Base-by-base conservation (phyloP, 2,888 invertebrate genomes). In the Exocentrus adspersus region DNA sequence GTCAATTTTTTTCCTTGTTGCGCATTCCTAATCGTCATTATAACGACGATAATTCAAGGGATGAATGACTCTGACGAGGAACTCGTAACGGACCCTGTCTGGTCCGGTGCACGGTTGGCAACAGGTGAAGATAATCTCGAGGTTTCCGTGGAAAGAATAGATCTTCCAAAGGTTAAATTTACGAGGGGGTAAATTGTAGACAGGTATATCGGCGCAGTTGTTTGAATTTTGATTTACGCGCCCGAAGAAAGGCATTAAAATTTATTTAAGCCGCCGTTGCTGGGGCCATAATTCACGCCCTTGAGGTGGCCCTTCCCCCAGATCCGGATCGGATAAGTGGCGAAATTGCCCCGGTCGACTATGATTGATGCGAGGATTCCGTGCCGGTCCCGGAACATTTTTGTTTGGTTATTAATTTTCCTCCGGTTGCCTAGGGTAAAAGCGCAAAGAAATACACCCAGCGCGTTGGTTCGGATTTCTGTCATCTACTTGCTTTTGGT, bases 321-420 rank as follows among this genome's bases (percentile, higher is more conserved):
- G 46, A 46, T 57, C 28, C 32, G 19, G 30, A 30, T 32, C 28
- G 24, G 57, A 57, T 57, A 57, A 57, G 46, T 28, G 32, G 12
- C n/a, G 30, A 46, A 57, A 57, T 54, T 46, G 46, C 30, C n/a
- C n/a, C 42, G 32, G 20, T 12, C 32, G 28, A n/a, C 30, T 32
- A 57, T 57, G 57, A 57, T 57, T 30, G 57, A 57, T 57, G 32
- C 16, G 30, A 12, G 20, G 12, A 46, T 57, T 57, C 16, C 57
- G 57, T 57, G 57, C 37, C 37, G n/a, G n/a, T 14, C 14, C 37
- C 37, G 37, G 37, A 37, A 37, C 12, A 12, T 37, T 12, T 37
- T 37, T 37, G 37, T 37, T 37, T 37, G 37, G 37, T 2, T 37
- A 37, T 12, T 37, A 37, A 37, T 37, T 37, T 37, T 37, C 37